Percentiles rank a stretch among this genome's conserved stretches.
Evolutionary conservation across 1,140 invertebrate genomes (phyloP).

Genomic region (Schlechtendalia chinensis): DNA sequence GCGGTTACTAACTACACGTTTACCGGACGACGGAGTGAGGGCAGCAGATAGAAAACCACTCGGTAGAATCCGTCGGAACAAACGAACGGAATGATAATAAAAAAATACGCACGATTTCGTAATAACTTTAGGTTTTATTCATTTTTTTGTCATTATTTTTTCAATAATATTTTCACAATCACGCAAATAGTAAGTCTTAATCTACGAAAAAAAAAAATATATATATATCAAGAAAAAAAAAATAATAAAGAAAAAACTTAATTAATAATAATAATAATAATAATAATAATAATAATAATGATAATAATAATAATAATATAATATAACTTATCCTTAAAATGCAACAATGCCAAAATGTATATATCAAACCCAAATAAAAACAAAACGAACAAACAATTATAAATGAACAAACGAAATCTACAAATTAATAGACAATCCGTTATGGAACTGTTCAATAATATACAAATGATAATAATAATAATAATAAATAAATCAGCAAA

Average conservation of each 20-base stretch:
- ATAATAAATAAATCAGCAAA: no score
- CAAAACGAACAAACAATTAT: constrained; percentile 35
- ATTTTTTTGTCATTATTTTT: constrained; percentile 32
- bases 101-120: constrained; percentile 12
- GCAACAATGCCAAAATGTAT: constrained; percentile 42
- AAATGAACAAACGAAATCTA: constrained; percentile 22
- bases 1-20: no score
- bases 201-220: constrained; percentile 26
- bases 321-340: constrained; percentile 43
- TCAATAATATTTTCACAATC: constrained; percentile 23
- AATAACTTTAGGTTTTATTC: constrained; percentile 35
- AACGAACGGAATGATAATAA: not conserved
- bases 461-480: no score
- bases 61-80: no score
- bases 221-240: no score
- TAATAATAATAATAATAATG: constrained; percentile 46
- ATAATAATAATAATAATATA: constrained; percentile 42
- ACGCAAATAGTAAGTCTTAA: constrained; percentile 39
- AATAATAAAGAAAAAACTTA: constrained; percentile 17
- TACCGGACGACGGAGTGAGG: no score
- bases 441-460: constrained; percentile 25
- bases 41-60: no score
- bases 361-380: constrained; percentile 40
- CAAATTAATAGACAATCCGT: not conserved
- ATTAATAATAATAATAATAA: constrained; percentile 45